A percentile compares a stretch with the other conserved stretches of the same genome.
Conservation (phyloP, 1,140 invertebrate species). For the Paramacrobiotus metropolitanus region DNA sequence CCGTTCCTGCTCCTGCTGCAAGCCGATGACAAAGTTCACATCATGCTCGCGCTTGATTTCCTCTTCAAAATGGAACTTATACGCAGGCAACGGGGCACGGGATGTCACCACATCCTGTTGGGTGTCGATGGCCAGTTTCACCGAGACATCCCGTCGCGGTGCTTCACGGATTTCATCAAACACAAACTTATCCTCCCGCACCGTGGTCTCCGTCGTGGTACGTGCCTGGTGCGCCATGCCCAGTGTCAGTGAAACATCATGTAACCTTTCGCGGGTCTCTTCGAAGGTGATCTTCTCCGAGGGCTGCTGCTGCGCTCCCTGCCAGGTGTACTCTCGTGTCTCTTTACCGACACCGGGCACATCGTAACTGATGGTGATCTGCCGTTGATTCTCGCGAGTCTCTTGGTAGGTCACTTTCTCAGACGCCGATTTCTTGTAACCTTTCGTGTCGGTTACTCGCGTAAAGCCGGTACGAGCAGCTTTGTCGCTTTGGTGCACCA, state of each 20-base stretch:
- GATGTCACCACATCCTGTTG: too few species aligned
- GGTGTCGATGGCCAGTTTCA: too few species aligned
- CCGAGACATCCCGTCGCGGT: too few species aligned
- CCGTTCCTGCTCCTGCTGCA: too few species aligned
- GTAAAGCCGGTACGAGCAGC: background rate
- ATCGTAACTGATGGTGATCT: background rate
- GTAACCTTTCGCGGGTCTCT: background rate
- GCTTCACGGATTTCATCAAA: too few species aligned
- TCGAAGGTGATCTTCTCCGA: slow-evolving; percentile 1
- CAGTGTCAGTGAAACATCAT: background rate
- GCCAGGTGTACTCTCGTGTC: background rate
- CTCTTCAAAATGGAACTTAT: too few species aligned
- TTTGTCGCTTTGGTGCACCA: slow-evolving; percentile 3
- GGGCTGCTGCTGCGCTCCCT: background rate
- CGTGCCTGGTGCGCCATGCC: background rate
- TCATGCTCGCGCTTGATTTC: too few species aligned
- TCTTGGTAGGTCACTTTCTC: background rate
- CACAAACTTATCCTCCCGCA: too few species aligned
- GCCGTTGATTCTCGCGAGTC: background rate
- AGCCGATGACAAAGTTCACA: too few species aligned
- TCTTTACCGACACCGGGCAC: background rate
- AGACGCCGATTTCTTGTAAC: background rate
- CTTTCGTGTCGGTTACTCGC: background rate
- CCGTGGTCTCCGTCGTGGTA: too few species aligned
- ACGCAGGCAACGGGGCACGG: too few species aligned